Evolutionary conservation across 2,797 vertebrate genomes (phyloP).

Genomic region (Tenualosa thibaudeaui): DNA sequence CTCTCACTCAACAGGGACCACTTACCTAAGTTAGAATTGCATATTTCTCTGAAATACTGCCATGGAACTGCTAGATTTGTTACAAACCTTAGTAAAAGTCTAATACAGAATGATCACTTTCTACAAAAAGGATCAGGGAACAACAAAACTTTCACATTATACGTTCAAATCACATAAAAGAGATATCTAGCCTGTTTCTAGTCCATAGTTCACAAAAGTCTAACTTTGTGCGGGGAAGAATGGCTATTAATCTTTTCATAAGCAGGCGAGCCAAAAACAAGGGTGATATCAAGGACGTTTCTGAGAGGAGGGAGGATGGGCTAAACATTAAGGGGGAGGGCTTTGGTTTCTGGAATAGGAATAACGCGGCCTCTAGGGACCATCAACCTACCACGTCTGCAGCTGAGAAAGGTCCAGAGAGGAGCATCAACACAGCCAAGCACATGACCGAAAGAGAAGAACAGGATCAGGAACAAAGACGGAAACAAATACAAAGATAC

Average conservation of each 20-base stretch:
- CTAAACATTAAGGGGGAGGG: slow-evolving; percentile 51
- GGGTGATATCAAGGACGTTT: slow-evolving; percentile 54
- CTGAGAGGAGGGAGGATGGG: slow-evolving; percentile 55
- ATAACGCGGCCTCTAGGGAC: slow-evolving; percentile 53
- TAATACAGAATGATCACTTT: background rate
- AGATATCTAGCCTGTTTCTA: background rate
- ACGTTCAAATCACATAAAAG: too few species aligned
- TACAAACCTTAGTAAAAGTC: background rate
- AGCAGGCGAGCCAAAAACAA: slow-evolving; percentile 34
- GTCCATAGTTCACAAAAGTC: background rate
- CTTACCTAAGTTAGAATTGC: background rate
- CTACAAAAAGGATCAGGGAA: background rate
- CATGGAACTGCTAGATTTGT: background rate
- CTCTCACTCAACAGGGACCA: background rate
- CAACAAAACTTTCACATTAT: background rate
- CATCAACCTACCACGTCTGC: slow-evolving; percentile 75
- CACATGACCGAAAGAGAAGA: slow-evolving; percentile 6
- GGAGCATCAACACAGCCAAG: slow-evolving; percentile 34
- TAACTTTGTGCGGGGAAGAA: background rate
- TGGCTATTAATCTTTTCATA: slow-evolving; percentile 18
- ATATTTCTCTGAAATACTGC: background rate
- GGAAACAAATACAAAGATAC: slow-evolving; percentile 52
- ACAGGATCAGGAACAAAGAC: slow-evolving; percentile 25
- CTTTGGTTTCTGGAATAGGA: slow-evolving; percentile 57
- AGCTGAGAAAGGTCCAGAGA: slow-evolving; percentile 55